Evolutionary conservation across 2,888 invertebrate genomes (phyloP), one percentile per base, ranked within the genome.

Genomic region (Melanotus villosus): DNA sequence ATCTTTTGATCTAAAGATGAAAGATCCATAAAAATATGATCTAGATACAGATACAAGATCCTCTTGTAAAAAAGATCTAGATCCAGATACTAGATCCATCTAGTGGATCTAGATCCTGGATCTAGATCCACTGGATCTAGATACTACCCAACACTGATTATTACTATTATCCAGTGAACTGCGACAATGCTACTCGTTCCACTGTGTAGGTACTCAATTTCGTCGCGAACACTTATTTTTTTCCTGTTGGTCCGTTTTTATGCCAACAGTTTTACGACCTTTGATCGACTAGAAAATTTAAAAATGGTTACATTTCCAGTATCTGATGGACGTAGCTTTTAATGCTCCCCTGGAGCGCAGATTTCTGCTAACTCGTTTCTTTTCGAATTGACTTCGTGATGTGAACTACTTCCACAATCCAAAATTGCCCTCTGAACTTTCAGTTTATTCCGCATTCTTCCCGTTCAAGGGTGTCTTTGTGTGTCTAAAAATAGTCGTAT

Each of bases 111-210:
- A n/a, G n/a, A n/a, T n/a, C n/a, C n/a, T n/a, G n/a, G n/a, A n/a
- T n/a, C n/a, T n/a, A n/a, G n/a, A n/a, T n/a, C n/a, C n/a, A n/a
- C n/a, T n/a, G n/a, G n/a, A n/a, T n/a, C n/a, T n/a, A n/a, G n/a
- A n/a, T n/a, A n/a, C n/a, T n/a, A n/a, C n/a, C n/a, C n/a, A n/a
- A n/a, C n/a, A n/a, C n/a, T n/a, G n/a, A n/a, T n/a, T n/a, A n/a
- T n/a, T 58, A 58, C 26, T 34, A 45, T 59, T 59, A 59, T 43
- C 59, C 59, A 59, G 45, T 32, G 32, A 23, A 59, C 59, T 59
- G 59, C 16, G 16, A 32, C 32, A 59, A 43, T 59, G 59, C 16
- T 14, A 45, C 18, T 52, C 12, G 21, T 23, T 23, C 23, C 19
- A 21, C 19, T 18, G 43, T 43, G n/a, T n/a, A n/a, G n/a, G n/a